phyloP scores from a whole-genome alignment of 2,113 vertebrate genomes.

The Myodes glareolus region DNA sequence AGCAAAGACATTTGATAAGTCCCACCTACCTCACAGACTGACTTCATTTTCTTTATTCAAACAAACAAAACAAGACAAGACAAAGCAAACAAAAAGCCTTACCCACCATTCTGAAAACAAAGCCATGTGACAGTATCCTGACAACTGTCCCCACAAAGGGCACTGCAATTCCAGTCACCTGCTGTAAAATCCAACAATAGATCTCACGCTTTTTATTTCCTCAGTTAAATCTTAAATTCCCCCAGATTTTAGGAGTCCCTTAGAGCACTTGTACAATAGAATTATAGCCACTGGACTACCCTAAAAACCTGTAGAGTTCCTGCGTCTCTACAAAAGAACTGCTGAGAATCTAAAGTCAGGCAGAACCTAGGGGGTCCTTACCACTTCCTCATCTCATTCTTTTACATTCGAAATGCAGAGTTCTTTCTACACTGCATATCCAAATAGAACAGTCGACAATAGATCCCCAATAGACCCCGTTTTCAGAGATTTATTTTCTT shows the following conservation, averaged over 20 bases:
- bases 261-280: background rate
- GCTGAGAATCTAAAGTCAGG: background rate
- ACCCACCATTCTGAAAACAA: constrained; percentile 41
- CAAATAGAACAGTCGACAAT: background rate
- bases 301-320: background rate
- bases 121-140: background rate
- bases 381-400: background rate
- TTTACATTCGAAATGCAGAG: background rate
- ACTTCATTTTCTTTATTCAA: constrained; percentile 77
- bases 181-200: constrained; percentile 27
- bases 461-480: constrained; percentile 60
- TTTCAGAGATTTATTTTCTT: constrained; percentile 63
- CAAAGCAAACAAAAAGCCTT: constrained; percentile 56
- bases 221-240: constrained; percentile 13
- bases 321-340: constrained; percentile 30
- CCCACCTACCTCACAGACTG: background rate
- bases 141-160: background rate
- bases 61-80: constrained; percentile 47
- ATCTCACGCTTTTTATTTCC: background rate
- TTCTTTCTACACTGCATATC: constrained; percentile 26
- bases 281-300: background rate
- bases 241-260: constrained; percentile 25
- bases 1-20: constrained; percentile 56
- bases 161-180: background rate
- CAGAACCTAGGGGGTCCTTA: constrained; percentile 15